These are phyloP conservation scores for Anniella stebbinsi DNA, from an alignment of 2,797 vertebrate species.

Conservation along the genomic window DNA sequence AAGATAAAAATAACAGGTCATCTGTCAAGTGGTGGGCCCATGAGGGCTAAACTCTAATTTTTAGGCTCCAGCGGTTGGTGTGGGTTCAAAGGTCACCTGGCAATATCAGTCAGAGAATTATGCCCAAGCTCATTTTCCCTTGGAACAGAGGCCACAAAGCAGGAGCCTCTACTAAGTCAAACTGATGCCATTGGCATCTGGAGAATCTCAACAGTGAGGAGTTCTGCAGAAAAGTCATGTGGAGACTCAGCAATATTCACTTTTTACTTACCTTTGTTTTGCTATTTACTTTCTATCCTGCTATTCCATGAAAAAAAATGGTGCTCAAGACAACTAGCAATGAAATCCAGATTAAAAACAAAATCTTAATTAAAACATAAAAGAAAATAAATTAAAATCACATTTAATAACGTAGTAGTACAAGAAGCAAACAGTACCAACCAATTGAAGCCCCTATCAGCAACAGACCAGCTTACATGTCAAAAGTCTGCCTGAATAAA, in stretches of 20 bases:
- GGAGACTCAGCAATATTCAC: slow-evolving; percentile 26
- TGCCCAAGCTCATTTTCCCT: slow-evolving; percentile 59
- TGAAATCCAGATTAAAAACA: no score
- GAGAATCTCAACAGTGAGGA: slow-evolving; percentile 47
- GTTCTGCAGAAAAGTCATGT: background rate
- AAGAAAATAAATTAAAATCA: no score
- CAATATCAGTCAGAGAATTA: slow-evolving; percentile 24
- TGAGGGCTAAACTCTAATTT: slow-evolving; percentile 64
- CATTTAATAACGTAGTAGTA: no score
- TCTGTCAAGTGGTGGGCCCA: slow-evolving; percentile 56
- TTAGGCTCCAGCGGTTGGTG: slow-evolving; percentile 56
- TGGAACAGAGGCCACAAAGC: slow-evolving; percentile 44
- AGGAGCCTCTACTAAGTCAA: background rate
- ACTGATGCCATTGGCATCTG: slow-evolving; percentile 39
- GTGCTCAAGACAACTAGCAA: no score
- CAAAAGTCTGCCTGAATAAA: no score
- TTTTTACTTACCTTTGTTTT: background rate
- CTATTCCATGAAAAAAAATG: no score
- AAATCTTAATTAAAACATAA: no score
- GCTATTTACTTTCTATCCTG: no score
- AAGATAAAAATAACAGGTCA: slow-evolving; percentile 68
- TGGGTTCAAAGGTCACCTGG: slow-evolving; percentile 59
- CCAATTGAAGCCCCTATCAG: no score
- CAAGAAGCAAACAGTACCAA: no score
- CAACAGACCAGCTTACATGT: no score